Base-by-base conservation (phyloP, 2,797 vertebrate species). In the Ctenopoma kingsleyae region DNA sequence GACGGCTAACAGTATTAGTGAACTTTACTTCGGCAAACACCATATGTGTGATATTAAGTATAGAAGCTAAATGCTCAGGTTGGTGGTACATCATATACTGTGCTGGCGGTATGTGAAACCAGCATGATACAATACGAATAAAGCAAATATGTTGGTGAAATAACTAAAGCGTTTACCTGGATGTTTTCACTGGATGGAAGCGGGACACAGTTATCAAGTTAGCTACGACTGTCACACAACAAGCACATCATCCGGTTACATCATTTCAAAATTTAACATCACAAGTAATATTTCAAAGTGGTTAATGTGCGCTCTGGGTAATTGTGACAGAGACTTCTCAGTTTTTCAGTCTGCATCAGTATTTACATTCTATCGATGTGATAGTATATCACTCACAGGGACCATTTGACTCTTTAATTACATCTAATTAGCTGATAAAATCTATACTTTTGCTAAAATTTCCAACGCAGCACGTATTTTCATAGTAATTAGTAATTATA, bases 21-120 rank as follows among this genome's bases (percentile, higher is more conserved):
- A 84, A 90, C 77, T 90, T 89, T 69, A 69, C 78, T 84, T 78
- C 55, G 40, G 8, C n/a, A 46, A 69, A 80, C 46, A 51, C 9
- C 6, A 32, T 8, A 27, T 23, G 13, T 60, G 40, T 49, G 15
- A 40, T 7, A 0, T 5, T 19, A 27, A 43, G 35, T 13, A 2
- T 7, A 3, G 10, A 19, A 38, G 6, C 16, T 16, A 38, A 35
- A 19, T 6, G 1, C 1, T 6, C 25, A 1, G 1, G 0, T 7
- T 55, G 19, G 11, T 5, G 19, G 0, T 0, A 17, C 8, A 16
- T 36, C 3, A 30, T 7, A n/a, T 0, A 44, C 15, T 9, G 6
- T 1, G 0, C 2, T 17, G 0, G 4, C 6, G 19, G n/a, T 0
- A 3, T 0, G 0, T 27, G 8, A 41, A 58, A 27, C 5, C 13